Evolutionary conservation across 1,140 invertebrate genomes (phyloP).

Genomic region (Drosophila novamexicana): DNA sequence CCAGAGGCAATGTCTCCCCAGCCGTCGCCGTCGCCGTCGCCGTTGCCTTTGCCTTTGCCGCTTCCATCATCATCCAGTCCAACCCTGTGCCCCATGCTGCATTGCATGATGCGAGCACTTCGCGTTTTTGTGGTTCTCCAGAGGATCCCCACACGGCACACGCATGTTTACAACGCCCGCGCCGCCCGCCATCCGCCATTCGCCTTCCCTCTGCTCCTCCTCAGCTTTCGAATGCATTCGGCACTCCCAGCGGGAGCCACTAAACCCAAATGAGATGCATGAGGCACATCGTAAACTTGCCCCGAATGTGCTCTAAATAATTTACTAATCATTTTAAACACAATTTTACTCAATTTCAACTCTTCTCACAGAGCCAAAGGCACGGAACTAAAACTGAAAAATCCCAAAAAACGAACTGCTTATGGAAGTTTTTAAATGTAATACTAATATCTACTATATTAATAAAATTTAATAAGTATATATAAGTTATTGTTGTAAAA

Average conservation of each 20-base stretch:
- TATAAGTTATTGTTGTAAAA: too few species aligned
- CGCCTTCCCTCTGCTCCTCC: neutral
- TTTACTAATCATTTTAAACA: slow-evolving; percentile 58
- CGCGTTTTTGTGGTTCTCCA: slow-evolving; percentile 78
- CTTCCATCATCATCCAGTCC: neutral
- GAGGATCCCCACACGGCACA: slow-evolving; percentile 58
- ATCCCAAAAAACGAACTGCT: too few species aligned
- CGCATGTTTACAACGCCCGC: slow-evolving; percentile 36
- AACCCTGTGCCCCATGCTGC: neutral
- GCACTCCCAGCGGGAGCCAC: slow-evolving; percentile 53
- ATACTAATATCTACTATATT: too few species aligned
- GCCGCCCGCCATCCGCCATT: too few species aligned
- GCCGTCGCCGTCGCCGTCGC: neutral
- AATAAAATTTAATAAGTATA: too few species aligned
- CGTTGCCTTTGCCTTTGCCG: neutral
- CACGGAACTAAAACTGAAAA: too few species aligned
- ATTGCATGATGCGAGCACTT: slow-evolving; percentile 50
- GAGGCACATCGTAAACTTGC: slow-evolving; percentile 66
- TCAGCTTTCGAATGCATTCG: slow-evolving; percentile 19
- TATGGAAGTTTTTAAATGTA: too few species aligned
- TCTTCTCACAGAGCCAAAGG: neutral
- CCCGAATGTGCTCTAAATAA: slow-evolving; percentile 58
- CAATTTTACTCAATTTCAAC: slow-evolving; percentile 34
- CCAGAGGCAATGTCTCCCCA: slow-evolving; percentile 31
- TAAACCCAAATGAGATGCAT: slow-evolving; percentile 75